Percentiles rank a stretch among this genome's conserved stretches.
Conservation (phyloP, 2,797 vertebrate species). For the Acridotheres tristis region DNA sequence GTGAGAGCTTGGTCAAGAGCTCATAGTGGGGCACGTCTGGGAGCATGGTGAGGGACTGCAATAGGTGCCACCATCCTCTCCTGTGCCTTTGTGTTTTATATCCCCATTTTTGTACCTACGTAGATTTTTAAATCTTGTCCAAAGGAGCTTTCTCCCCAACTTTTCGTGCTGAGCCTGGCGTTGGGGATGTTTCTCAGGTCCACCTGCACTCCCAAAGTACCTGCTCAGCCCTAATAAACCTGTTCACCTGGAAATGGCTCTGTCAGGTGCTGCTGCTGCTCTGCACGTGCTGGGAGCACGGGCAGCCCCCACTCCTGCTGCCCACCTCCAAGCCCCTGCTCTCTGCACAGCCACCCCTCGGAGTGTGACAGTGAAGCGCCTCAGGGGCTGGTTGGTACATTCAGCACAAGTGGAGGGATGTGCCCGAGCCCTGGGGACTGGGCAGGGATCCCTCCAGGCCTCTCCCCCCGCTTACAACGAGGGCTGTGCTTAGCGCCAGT, state of each 20-base stretch:
- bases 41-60: neutral
- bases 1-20: neutral
- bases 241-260: neutral
- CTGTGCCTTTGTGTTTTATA: neutral
- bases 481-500: neutral
- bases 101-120: neutral
- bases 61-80: neutral
- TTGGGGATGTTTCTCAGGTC: fast-evolving
- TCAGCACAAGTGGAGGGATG: fast-evolving
- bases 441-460: neutral
- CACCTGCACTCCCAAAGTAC: neutral
- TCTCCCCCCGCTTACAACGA: neutral
- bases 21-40: fast-evolving
- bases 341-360: neutral
- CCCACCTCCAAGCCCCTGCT: fast-evolving
- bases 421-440: fast-evolving
- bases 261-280: neutral
- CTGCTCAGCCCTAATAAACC: neutral
- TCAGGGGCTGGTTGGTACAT: fast-evolving
- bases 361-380: neutral
- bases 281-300: fast-evolving
- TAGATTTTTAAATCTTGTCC: neutral
- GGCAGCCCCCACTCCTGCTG: neutral
- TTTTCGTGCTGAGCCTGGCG: neutral
- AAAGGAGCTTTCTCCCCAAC: neutral